Percentiles rank a stretch among this genome's conserved stretches.
These are phyloP conservation scores for Spinus olivaceus DNA, from an alignment of 2,797 vertebrate genomes.

Conservation along the genomic window DNA sequence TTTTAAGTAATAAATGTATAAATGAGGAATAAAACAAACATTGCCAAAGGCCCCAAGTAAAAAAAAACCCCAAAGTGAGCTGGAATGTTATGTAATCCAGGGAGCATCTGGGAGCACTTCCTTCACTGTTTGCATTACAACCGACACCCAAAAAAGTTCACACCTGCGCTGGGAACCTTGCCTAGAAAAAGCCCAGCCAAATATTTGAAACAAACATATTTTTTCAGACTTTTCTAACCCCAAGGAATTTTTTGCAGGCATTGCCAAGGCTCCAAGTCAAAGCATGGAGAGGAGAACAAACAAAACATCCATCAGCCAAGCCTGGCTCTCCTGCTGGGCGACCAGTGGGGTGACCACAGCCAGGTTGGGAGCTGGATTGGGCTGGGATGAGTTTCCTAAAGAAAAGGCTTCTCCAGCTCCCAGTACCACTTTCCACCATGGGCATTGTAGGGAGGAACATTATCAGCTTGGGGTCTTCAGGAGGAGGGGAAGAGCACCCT, in stretches of 20 bases:
- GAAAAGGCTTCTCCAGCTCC: neutral
- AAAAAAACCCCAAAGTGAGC: neutral
- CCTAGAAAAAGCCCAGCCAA: slow-evolving; percentile 67
- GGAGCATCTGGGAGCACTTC: slow-evolving; percentile 56
- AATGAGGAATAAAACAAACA: slow-evolving; percentile 52
- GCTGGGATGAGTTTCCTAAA: neutral
- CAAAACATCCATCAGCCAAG: slow-evolving; percentile 11
- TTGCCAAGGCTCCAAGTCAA: slow-evolving; percentile 66
- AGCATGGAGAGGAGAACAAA: slow-evolving; percentile 50
- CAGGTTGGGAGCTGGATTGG: neutral
- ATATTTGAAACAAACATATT: slow-evolving; percentile 72
- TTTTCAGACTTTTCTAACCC: slow-evolving; percentile 76
- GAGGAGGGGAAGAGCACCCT: neutral
- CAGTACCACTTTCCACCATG: neutral
- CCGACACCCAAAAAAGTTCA: slow-evolving; percentile 60
- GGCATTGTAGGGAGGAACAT: neutral
- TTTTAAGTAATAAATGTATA: slow-evolving; percentile 7
- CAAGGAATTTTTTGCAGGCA: slow-evolving; percentile 49
- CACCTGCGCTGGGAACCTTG: slow-evolving; percentile 75
- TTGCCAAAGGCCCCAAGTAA: slow-evolving; percentile 30
- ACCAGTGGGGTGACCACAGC: neutral
- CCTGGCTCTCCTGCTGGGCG: neutral
- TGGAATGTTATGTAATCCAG: slow-evolving; percentile 8
- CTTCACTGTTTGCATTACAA: slow-evolving; percentile 70
- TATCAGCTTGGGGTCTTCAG: neutral